Evolutionary conservation across 1,140 invertebrate genomes (phyloP).

Genomic region (Drosophila setifemur): DNA sequence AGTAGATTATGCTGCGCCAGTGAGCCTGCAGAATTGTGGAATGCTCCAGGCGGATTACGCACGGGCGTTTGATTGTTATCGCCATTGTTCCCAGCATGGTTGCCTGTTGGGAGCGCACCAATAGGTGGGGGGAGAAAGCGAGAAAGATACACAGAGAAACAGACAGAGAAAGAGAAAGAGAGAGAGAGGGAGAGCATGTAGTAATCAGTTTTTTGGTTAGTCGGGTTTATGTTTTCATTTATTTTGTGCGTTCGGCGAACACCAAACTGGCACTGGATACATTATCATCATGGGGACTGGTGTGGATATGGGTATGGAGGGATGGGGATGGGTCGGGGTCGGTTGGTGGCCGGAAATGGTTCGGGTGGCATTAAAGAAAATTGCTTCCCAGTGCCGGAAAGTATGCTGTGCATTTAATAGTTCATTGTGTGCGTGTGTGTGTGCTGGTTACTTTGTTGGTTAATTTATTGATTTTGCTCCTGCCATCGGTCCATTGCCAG

Average conservation of each 20-base stretch:
- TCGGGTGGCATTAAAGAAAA: constrained; percentile 46
- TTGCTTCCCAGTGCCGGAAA: constrained; percentile 34
- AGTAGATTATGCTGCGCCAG: constrained; percentile 82
- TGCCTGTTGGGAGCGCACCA: constrained; percentile 46
- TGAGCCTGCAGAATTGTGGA: constrained; percentile 82
- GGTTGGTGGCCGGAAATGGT: neutral
- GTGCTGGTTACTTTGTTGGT: constrained; percentile 12
- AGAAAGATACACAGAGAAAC: neutral
- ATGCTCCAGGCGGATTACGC: constrained; percentile 82
- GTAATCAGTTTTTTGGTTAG: constrained; percentile 78
- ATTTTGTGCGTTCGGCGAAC: constrained; percentile 59
- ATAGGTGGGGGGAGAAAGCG: constrained; percentile 2
- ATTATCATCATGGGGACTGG: constrained; percentile 23
- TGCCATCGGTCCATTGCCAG: constrained; percentile 13
- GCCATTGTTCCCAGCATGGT: constrained; percentile 71
- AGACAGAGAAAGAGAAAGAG: neutral
- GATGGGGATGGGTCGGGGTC: neutral
- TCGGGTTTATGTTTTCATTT: constrained; percentile 77
- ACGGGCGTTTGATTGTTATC: constrained; percentile 82
- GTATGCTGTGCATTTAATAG: constrained; percentile 64
- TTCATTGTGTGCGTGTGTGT: constrained; percentile 14
- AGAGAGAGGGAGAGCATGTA: constrained; percentile 16
- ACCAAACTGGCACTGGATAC: constrained; percentile 53
- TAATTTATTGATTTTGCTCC: constrained; percentile 51
- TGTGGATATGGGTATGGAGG: neutral